Evolutionary conservation across 1,140 invertebrate species (phyloP).

Genomic region (Probaryconus sp.): DNA sequence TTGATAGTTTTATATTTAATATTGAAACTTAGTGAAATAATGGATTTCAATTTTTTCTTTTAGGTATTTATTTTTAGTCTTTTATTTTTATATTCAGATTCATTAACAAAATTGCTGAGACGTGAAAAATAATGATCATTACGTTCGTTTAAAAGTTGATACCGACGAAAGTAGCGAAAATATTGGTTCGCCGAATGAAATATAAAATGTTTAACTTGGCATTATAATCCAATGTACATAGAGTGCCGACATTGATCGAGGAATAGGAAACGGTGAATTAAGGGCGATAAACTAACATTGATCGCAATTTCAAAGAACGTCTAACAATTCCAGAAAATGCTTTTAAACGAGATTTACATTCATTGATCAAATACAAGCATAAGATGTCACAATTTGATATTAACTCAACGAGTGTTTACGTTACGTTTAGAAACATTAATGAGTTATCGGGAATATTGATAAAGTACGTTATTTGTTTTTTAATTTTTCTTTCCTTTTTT

Average conservation of each 20-base stretch:
- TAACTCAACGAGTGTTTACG: conserved; percentile 20
- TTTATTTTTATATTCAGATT: too few relatives aligned
- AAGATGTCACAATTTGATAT: conserved; percentile 38
- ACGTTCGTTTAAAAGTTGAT: too few relatives aligned
- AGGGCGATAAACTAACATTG: conserved; percentile 59
- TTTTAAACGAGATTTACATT: conserved; percentile 49
- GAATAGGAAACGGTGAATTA: conserved; percentile 52
- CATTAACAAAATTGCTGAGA: too few relatives aligned
- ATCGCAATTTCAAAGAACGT: conserved; percentile 52
- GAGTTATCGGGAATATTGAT: conserved; percentile 21
- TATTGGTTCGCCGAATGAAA: conserved; percentile 9
- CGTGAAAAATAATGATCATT: too few relatives aligned
- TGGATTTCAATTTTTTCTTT: too few relatives aligned
- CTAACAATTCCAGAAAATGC: conserved; percentile 43
- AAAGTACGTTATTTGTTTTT: conserved; percentile 12
- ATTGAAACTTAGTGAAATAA: too few relatives aligned
- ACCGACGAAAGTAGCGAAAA: conserved; percentile 15
- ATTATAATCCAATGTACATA: conserved; percentile 22
- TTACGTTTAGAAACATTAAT: conserved; percentile 22
- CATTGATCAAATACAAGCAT: conserved; percentile 44
- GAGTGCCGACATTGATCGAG: conserved; percentile 40
- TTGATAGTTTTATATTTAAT: too few relatives aligned
- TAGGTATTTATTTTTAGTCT: too few relatives aligned
- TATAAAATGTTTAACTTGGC: conserved; percentile 30
- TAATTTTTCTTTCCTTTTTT: not conserved